phyloP scores from a whole-genome alignment of 2,113 vertebrate genomes.

The Orcinus orca region DNA sequence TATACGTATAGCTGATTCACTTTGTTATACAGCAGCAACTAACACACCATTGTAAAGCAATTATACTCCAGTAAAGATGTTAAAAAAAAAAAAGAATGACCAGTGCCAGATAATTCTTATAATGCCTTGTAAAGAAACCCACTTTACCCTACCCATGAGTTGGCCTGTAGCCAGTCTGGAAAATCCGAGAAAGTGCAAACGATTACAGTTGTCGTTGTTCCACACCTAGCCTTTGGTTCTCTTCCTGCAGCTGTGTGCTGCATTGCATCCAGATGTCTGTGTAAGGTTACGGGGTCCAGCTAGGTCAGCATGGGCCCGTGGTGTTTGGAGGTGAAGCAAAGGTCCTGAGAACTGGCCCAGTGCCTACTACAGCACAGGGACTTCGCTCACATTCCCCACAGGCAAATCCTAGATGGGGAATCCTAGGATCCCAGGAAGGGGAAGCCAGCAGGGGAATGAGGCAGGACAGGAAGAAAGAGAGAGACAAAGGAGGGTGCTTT shows the following conservation, averaged over 20 bases:
- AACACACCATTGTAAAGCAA: no score
- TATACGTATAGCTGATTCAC: no score
- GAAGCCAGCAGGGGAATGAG: neutral
- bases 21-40: no score
- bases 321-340: no score
- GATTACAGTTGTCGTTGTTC: neutral
- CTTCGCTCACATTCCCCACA: neutral
- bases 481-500: accelerated
- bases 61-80: no score
- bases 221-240: neutral
- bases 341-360: accelerated
- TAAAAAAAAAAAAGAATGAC: no score
- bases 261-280: accelerated
- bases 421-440: no score
- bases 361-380: accelerated
- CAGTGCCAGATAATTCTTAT: neutral
- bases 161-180: no score
- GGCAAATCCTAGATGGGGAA: accelerated
- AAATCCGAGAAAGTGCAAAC: neutral
- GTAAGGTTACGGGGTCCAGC: accelerated
- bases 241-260: accelerated
- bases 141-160: accelerated
- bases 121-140: neutral
- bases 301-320: accelerated
- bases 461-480: neutral